Conservation (phyloP, 2,888 invertebrate species). For the Tiphia femorata region DNA sequence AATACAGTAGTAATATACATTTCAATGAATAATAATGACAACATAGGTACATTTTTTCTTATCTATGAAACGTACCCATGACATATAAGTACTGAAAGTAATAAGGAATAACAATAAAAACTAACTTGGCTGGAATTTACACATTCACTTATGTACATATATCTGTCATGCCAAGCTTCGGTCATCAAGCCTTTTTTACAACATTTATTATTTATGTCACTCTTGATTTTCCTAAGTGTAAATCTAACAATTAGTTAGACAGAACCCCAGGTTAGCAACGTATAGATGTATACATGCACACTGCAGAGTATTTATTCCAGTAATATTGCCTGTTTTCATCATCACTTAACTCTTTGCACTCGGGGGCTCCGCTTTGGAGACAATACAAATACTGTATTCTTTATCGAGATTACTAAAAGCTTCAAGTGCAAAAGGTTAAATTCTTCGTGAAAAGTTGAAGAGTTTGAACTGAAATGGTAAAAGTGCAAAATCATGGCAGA, state of each 20-base stretch:
- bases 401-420: no score
- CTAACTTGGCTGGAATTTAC: constrained; percentile 68
- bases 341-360: constrained; percentile 51
- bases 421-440: no score
- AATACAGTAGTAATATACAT: not conserved
- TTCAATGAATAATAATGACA: constrained; percentile 8
- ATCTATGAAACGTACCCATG: constrained; percentile 26
- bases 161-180: constrained; percentile 65
- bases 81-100: constrained; percentile 45
- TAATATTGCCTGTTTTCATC: constrained; percentile 55
- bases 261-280: constrained; percentile 62
- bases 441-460: constrained; percentile 29
- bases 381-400: no score
- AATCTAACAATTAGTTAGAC: constrained; percentile 40
- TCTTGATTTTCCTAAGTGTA: constrained; percentile 47
- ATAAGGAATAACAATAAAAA: constrained; percentile 42
- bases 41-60: constrained; percentile 30
- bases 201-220: constrained; percentile 44
- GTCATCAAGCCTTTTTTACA: constrained; percentile 53
- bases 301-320: constrained; percentile 57
- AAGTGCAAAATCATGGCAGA: constrained; percentile 24
- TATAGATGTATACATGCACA: constrained; percentile 65
- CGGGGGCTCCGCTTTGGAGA: no score
- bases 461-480: constrained; percentile 33
- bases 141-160: constrained; percentile 68